Percentiles rank a stretch among this genome's conserved stretches.
phyloP scores from a whole-genome alignment of 2,888 invertebrate species.

The Busseola fusca region DNA sequence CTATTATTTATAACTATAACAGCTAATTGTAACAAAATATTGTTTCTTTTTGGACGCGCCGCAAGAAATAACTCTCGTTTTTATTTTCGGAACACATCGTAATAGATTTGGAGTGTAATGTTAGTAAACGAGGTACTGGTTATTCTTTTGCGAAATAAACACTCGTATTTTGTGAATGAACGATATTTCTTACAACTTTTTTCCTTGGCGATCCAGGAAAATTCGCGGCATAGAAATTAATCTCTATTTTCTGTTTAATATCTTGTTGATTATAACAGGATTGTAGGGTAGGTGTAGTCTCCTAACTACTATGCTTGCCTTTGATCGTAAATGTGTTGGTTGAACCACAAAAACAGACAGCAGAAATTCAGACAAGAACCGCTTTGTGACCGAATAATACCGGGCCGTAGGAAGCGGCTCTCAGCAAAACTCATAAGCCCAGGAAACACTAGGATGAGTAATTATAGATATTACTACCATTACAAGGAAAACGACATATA shows the following conservation, averaged over 20 bases:
- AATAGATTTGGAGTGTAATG: slow-evolving; percentile 16
- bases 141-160: not conserved
- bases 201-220: not conserved
- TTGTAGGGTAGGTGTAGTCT: not conserved
- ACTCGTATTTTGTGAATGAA: slow-evolving; percentile 7
- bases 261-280: not conserved
- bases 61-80: slow-evolving; percentile 14
- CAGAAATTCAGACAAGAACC: not conserved
- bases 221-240: not conserved
- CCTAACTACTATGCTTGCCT: no score
- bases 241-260: not conserved
- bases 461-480: not conserved
- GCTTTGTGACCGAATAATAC: not conserved
- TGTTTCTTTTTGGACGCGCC: slow-evolving; percentile 17
- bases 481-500: slow-evolving; percentile 1
- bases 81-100: slow-evolving; percentile 27
- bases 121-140: slow-evolving; percentile 33
- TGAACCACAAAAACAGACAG: not conserved
- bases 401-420: not conserved
- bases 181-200: not conserved
- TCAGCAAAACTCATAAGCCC: not conserved
- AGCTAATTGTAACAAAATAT: slow-evolving; percentile 9
- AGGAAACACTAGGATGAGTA: not conserved
- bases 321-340: no score
- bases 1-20: slow-evolving; percentile 25